Evolutionary conservation across 2,888 invertebrate genomes (phyloP), one percentile per base, ranked within the genome.

Genomic region (Adela reaumurella): DNA sequence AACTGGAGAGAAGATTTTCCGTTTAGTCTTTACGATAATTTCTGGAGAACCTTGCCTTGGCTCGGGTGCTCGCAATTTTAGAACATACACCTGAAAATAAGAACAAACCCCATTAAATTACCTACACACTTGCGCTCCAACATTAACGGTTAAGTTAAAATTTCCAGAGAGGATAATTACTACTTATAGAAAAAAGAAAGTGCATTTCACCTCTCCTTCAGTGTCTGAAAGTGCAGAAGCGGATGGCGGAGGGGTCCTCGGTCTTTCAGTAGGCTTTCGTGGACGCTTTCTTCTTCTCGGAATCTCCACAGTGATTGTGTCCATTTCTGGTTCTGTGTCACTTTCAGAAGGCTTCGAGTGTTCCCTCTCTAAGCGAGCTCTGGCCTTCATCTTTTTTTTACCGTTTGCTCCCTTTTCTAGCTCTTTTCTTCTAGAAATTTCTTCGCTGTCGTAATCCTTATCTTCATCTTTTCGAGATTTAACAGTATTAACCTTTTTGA

Each of bases 1-100:
- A 3, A 88, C 83, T 0, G 90, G 88, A 0, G 89, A 88, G 54
- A 91, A 91, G 56, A 91, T 83, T 71, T 89, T 90, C 49, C 90
- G 81, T 43, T 89, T 90, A 0, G 91, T 92, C 66, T 89, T 90
- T 0, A 91, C 88, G 54, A 91, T 88, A 1, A 91, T 83, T 62
- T 88, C 89, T 44, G 81, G 79, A 0, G 74, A 73, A n/a, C 67
- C 62, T 20, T 73, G 67, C 3, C 69, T 62, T 16, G 59, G 64
- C 45, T 72, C 74, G 43, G 76, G 67, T 45, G 79, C 67, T 60
- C 72, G 74, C 8, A 80, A 55, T 59, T 78, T 77, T 0, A 78
- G 58, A 8, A 78, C 72, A 48, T 69, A 78, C 0, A 78, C 67
- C 78, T 77, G 54, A 3, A 65, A 61, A 51, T 29, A 18, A 18